Conservation (phyloP, 2,797 vertebrate genomes). For the Neomorphus geoffroyi region DNA sequence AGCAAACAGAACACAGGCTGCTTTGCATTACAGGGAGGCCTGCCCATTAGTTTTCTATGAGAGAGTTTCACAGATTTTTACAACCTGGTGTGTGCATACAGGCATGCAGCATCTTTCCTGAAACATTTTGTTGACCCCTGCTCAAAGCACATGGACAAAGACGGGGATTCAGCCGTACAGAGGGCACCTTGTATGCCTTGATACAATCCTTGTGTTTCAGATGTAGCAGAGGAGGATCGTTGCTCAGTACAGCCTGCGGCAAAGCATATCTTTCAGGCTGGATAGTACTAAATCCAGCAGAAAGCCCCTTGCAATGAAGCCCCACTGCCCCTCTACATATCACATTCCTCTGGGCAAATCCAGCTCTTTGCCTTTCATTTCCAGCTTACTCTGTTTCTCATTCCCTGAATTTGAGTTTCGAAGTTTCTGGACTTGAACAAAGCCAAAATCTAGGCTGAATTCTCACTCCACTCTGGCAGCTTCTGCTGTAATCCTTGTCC, state of each 20-base stretch:
- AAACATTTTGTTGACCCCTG: neutral
- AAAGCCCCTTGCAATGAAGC: neutral
- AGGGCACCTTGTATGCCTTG: neutral
- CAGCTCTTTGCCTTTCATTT: neutral
- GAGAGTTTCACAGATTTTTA: conserved; percentile 38
- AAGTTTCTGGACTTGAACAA: conserved; percentile 7
- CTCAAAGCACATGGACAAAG: neutral
- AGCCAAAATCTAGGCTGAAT: conserved; percentile 4
- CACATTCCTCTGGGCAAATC: neutral
- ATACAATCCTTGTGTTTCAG: neutral
- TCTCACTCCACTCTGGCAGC: neutral
- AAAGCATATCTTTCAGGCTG: neutral
- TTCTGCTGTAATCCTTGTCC: neutral
- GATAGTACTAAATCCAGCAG: neutral
- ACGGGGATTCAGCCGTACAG: neutral
- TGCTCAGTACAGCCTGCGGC: neutral
- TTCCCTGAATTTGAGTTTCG: neutral
- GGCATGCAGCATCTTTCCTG: neutral
- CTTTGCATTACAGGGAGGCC: conserved; percentile 51
- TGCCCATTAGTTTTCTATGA: conserved; percentile 44
- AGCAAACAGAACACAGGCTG: conserved; percentile 54
- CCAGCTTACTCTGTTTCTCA: neutral
- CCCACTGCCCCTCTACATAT: neutral
- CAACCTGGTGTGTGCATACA: conserved; percentile 1
- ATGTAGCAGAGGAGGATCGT: neutral